These are phyloP conservation scores for Ormyrus nitidulus DNA, from an alignment of 2,888 invertebrate genomes.

Conservation along the genomic window DNA sequence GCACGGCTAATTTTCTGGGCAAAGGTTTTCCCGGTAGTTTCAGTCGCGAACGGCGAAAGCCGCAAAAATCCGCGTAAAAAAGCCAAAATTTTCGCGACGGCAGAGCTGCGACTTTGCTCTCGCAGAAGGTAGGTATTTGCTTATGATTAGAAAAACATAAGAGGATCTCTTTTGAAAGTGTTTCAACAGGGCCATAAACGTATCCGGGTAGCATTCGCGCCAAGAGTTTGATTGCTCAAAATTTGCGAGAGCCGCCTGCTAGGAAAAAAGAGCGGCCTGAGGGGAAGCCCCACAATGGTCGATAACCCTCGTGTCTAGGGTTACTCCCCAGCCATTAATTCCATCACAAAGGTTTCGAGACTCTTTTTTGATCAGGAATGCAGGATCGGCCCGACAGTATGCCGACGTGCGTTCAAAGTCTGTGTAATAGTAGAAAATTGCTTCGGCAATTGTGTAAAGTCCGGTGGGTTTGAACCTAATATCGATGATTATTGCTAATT, in stretches of 20 bases:
- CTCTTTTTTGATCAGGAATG: constrained; percentile 37
- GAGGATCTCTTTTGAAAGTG: constrained; percentile 61
- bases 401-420: background rate
- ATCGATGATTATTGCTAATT: too few relatives aligned
- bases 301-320: background rate
- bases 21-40: background rate
- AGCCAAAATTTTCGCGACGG: too few relatives aligned
- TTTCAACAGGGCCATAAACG: constrained; percentile 64
- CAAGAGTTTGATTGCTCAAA: constrained; percentile 44
- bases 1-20: background rate
- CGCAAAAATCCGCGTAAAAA: too few relatives aligned
- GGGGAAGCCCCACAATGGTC: constrained; percentile 22
- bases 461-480: too few relatives aligned
- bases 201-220: constrained; percentile 61
- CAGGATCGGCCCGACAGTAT: constrained; percentile 9
- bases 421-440: background rate
- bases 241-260: constrained; percentile 19
- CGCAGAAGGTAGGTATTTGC: constrained; percentile 35
- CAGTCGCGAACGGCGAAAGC: background rate
- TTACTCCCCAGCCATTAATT: constrained; percentile 29
- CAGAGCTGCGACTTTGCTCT: too few relatives aligned
- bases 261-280: constrained; percentile 4
- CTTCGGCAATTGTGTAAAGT: background rate
- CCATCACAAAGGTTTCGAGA: constrained; percentile 53
- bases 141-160: constrained; percentile 61